Evolutionary conservation across 1,140 invertebrate genomes (phyloP), one percentile per base, ranked within the genome.

Genomic region (Drosophila arizonae): DNA sequence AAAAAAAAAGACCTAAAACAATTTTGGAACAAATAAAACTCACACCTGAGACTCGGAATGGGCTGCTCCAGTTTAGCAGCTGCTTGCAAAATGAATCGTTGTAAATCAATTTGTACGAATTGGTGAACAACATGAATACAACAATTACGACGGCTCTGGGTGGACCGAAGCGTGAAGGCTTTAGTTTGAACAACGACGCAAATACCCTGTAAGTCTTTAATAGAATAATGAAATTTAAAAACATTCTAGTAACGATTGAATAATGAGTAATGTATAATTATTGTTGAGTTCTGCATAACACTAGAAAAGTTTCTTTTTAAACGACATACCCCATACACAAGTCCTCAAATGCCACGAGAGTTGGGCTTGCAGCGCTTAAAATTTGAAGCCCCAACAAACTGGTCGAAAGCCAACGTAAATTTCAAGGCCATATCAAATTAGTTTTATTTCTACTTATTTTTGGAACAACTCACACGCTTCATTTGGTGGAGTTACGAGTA

Each of bases 21-120:
- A 87, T 88, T 82, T 87, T 26, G 57, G 71, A 79, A 77, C 82
- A 87, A 87, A 88, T 82, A 87, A 82, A 79, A 77, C 76, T 87
- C 72, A 79, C 82, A 87, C 82, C 82, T 87, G 82, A 71, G 76
- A 79, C 79, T 48, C 56, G 15, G 6, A 9, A 10, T 13, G 30
- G 46, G 41, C 43, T 9, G 43, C 43, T 45, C 15, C 43, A 17
- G 26, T 28, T 17, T n/a, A 33, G 24, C 54, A 55, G 52, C 30
- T 55, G 52, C 43, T 73, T 15, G 33, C 55, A 71, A 77, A 88
- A 73, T 74, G 79, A 79, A 82, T 88, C 81, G 84, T 87, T 87
- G 72, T 82, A 88, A 87, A 87, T 87, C 82, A 88, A 87, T 87
- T 87, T 87, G 79, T 87, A 69, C 52, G 70, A 70, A 80, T 69